Evolutionary conservation across 2,888 invertebrate genomes (phyloP).

Genomic region (Brenthis daphne): DNA sequence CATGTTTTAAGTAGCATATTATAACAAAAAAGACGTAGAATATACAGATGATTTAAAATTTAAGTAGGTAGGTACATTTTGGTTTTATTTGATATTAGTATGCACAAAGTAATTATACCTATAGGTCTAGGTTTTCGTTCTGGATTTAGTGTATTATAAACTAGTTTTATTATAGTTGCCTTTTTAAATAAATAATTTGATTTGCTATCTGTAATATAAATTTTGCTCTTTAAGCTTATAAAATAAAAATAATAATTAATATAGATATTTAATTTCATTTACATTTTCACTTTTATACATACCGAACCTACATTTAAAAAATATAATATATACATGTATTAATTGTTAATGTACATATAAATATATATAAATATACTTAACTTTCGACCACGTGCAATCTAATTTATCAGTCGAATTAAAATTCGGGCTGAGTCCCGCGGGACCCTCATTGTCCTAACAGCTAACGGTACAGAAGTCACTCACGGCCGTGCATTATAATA

Average conservation of each 20-base stretch:
- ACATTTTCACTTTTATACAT: too few species aligned
- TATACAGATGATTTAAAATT: background rate
- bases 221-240: too few species aligned
- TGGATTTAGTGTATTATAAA: too few species aligned
- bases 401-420: slow-evolving; percentile 66
- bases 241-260: too few species aligned
- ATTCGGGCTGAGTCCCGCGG: slow-evolving; percentile 66
- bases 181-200: too few species aligned
- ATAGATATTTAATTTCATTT: too few species aligned
- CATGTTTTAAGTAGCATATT: slow-evolving; percentile 15
- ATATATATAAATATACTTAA: slow-evolving; percentile 7
- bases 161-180: background rate
- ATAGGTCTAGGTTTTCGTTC: too few species aligned
- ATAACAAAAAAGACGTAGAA: background rate
- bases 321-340: background rate
- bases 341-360: background rate
- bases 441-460: slow-evolving; percentile 56
- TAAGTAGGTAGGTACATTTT: background rate
- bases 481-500: slow-evolving; percentile 63
- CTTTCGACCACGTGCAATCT: slow-evolving; percentile 49
- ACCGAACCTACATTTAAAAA: too few species aligned
- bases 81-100: too few species aligned
- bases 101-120: too few species aligned
- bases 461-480: slow-evolving; percentile 54
- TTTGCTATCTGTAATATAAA: too few species aligned